Conservation (phyloP, 2,888 invertebrate genomes). For the Cistogaster globosa region DNA sequence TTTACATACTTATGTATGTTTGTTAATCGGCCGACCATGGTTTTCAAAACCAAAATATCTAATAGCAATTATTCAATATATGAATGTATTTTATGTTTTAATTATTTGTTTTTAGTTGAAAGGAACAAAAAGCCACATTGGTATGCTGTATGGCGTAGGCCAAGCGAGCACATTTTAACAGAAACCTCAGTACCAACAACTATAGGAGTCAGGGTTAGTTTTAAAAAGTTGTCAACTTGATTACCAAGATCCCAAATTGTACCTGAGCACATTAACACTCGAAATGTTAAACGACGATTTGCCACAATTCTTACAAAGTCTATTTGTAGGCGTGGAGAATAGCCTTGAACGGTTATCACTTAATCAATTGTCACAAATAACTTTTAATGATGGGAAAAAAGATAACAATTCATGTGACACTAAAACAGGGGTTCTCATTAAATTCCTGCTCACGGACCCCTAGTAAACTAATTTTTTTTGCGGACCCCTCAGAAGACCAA, state of each 20-base stretch:
- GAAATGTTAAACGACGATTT: slow-evolving; percentile 84
- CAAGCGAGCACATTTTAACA: slow-evolving; percentile 53
- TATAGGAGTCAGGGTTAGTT: slow-evolving; percentile 73
- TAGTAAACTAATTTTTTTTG: too few relatives aligned
- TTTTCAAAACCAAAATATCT: too few relatives aligned
- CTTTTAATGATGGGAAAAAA: slow-evolving; percentile 41
- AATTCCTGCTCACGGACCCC: too few relatives aligned
- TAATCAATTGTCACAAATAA: slow-evolving; percentile 86
- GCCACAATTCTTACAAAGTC: slow-evolving; percentile 86
- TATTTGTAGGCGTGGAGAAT: slow-evolving; percentile 88
- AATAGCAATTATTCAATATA: too few relatives aligned
- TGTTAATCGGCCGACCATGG: too few relatives aligned
- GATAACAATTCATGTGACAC: slow-evolving; percentile 42
- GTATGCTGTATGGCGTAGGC: slow-evolving; percentile 81
- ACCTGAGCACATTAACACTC: slow-evolving; percentile 81
- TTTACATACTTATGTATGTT: too few relatives aligned
- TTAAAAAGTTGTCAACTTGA: slow-evolving; percentile 80
- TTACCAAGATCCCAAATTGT: slow-evolving; percentile 76
- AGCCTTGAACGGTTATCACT: slow-evolving; percentile 87
- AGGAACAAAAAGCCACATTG: slow-evolving; percentile 74
- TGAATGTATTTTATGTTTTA: slow-evolving; percentile 2
- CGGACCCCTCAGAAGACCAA: too few relatives aligned
- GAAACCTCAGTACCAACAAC: slow-evolving; percentile 26
- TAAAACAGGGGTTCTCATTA: too few relatives aligned
- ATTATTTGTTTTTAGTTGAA: slow-evolving; percentile 73